Conservation (phyloP, 37 sponge, comb jelly and placozoan genomes). For the Cladorhizidae sp. region DNA sequence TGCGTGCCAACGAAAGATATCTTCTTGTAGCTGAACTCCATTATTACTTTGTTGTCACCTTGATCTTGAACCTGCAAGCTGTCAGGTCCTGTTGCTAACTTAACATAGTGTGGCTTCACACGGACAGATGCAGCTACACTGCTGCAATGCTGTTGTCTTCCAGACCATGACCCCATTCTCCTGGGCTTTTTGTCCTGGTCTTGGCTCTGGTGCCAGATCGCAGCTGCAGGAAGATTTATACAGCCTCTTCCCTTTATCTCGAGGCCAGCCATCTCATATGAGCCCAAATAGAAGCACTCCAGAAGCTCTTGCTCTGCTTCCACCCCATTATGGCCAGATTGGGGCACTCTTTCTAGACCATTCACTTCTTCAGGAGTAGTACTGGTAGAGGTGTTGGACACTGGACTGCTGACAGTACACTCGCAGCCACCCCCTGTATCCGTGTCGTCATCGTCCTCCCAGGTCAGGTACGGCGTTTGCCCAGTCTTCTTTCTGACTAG, state of each 20-base stretch:
- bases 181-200: constrained; percentile 26
- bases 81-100: constrained; percentile 31
- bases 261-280: constrained; percentile 62
- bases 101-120: constrained; percentile 41
- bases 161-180: constrained; percentile 11
- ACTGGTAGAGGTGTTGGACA: not conserved
- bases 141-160: not conserved
- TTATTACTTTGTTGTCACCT: constrained; percentile 16
- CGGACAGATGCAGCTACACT: not conserved
- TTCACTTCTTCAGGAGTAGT: too few relatives aligned
- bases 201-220: constrained; percentile 59
- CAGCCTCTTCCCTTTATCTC: constrained; percentile 64
- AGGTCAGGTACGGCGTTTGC: constrained; percentile 28
- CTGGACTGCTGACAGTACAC: not conserved
- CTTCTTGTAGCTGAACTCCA: constrained; percentile 27
- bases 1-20: constrained; percentile 72
- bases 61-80: constrained; percentile 43
- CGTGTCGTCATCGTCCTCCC: constrained; percentile 40
- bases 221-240: constrained; percentile 49
- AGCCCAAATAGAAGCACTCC: constrained; percentile 81
- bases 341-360: not conserved
- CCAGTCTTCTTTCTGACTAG: constrained; percentile 20
- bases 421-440: not conserved
- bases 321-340: not conserved
- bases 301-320: not conserved